Evolutionary conservation across 1,140 invertebrate genomes (phyloP), one percentile per base, ranked within the genome.

Genomic region (Microplitis demolitor): DNA sequence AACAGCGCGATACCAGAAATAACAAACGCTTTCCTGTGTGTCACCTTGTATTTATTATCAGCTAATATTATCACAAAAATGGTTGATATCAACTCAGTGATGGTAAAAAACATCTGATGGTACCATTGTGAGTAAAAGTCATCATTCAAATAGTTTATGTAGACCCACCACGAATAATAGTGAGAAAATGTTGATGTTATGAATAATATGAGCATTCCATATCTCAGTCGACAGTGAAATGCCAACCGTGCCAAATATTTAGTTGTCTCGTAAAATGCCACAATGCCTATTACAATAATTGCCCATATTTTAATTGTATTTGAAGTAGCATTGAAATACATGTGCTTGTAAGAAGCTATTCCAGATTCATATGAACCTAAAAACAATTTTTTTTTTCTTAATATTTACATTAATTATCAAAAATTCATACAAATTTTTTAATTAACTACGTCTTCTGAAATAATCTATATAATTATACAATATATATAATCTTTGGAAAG

Each of bases 61-160:
- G 90, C 89, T 71, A 92, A 78, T 74, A 89, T 87, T 75, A 92
- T 81, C 14, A 92, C 90, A 53, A 93, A 79, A 56, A 88, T 82
- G 0, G 93, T 93, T 6, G 93, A 94, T 74, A 93, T 80, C 2
- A 94, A 75, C 85, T 96, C 94, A 0, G 93, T 93, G 61, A 92
- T 79, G 63, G 93, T 91, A 76, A 93, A 93, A 80, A 94, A 93
- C 73, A 94, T 82, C 78, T 95, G 93, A 82, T 93, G 92, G 75
- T 92, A 90, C 91, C 91, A 93, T 78, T 93, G 91, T 8, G 88
- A 91, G 83, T 94, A 95, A 78, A 92, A 94, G 67, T 94, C 93
- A 75, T 95, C 94, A 78, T 96, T 96, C 89, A 92, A 94, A 79
- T 95, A 95, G 84, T 94, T 95, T 69, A 94, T 91, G 76, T 93